phyloP scores from a whole-genome alignment of 2,113 vertebrate species.

The Ailuropoda melanoleuca region DNA sequence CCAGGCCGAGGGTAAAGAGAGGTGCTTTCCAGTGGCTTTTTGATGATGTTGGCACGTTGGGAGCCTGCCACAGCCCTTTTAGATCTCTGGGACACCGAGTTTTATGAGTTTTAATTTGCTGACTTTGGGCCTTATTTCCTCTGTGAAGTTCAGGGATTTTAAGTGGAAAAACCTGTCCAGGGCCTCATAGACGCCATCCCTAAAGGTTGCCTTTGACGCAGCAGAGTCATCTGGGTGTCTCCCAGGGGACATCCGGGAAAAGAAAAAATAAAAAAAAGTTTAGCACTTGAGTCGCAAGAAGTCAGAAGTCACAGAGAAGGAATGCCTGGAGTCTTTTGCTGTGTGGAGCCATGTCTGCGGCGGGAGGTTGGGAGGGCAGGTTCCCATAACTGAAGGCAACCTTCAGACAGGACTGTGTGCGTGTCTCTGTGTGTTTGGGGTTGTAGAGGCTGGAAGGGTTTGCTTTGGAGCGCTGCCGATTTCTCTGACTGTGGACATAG shows the following conservation, averaged over 20 bases:
- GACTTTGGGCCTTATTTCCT: not conserved
- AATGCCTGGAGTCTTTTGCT: not conserved
- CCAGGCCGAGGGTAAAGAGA: not conserved
- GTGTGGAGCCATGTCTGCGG: not conserved
- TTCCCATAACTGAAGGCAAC: not conserved
- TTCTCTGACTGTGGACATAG: not conserved
- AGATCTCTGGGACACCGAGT: not conserved
- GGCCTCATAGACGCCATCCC: not conserved
- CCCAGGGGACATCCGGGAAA: not conserved
- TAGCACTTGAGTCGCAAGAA: not conserved
- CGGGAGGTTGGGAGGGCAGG: not conserved
- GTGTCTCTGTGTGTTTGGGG: not conserved
- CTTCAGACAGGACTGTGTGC: not conserved
- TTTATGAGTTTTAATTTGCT: constrained; percentile 8
- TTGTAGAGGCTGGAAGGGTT: not conserved
- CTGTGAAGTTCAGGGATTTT: not conserved
- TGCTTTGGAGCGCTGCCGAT: accelerated
- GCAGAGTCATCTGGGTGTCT: not conserved
- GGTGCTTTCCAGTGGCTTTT: not conserved
- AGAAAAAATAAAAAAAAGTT: not conserved
- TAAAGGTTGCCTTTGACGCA: not conserved
- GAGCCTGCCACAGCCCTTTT: not conserved
- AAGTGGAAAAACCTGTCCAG: not conserved
- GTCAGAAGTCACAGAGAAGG: not conserved
- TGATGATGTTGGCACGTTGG: not conserved